A percentile compares a stretch with the other conserved stretches of the same genome.
phyloP scores from a whole-genome alignment of 1,140 invertebrate genomes.

The Diorhabda carinulata region DNA sequence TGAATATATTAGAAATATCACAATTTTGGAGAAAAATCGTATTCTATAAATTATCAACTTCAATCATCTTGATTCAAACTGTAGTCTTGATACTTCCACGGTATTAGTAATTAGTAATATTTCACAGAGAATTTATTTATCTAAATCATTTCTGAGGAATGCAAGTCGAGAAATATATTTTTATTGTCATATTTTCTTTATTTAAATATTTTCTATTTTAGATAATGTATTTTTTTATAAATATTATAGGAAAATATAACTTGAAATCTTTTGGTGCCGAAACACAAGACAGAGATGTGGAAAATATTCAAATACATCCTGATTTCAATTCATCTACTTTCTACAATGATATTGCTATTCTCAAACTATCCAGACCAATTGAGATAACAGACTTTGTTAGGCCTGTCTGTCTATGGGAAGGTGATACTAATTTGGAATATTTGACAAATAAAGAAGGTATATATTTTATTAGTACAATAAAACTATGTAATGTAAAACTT shows the following conservation, averaged over 20 bases:
- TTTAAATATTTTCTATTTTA: too few relatives aligned
- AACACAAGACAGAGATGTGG: slow-evolving; percentile 47
- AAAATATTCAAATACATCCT: slow-evolving; percentile 53
- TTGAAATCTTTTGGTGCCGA: slow-evolving; percentile 48
- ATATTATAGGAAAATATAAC: slow-evolving; percentile 53
- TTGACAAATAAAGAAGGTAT: slow-evolving; percentile 50
- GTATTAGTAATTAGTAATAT: too few relatives aligned
- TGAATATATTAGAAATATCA: too few relatives aligned
- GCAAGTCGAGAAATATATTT: too few relatives aligned
- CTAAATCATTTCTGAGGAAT: too few relatives aligned
- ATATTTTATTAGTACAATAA: background rate
- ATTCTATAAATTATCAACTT: too few relatives aligned
- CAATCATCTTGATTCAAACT: too few relatives aligned
- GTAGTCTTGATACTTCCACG: too few relatives aligned
- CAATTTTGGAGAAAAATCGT: too few relatives aligned
- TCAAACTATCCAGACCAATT: slow-evolving; percentile 50
- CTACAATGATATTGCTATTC: slow-evolving; percentile 56
- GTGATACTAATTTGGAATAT: slow-evolving; percentile 47
- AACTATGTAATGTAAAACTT: background rate
- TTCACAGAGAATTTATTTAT: too few relatives aligned
- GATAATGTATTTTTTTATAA: too few relatives aligned
- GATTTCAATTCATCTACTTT: slow-evolving; percentile 54
- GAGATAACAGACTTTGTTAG: slow-evolving; percentile 53
- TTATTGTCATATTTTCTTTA: too few relatives aligned
- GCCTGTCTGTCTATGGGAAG: slow-evolving; percentile 60